Evolutionary conservation across 2,888 invertebrate species (phyloP), one percentile per base, ranked within the genome.

Genomic region (Pseudeuparius sepicola): DNA sequence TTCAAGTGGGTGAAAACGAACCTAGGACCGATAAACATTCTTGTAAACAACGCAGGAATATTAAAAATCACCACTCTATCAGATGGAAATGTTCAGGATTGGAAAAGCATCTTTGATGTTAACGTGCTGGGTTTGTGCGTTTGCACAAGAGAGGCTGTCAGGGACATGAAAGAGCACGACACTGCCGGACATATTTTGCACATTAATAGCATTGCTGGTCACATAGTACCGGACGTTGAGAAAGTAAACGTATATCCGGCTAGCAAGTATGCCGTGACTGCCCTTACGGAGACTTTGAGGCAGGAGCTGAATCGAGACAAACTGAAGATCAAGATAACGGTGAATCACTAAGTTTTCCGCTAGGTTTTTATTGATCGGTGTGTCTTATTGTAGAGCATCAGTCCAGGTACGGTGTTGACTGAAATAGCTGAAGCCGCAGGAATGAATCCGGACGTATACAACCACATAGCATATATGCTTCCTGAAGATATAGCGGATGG

Each of bases 31-130:
- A 37, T 54, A 5, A 41, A 48, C 25, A 46, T 54, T 31, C 35
- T 54, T 9, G 39, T 54, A 20, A 54, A 52, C 35, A 54, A 50
- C 36, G 54, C 54, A 12, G 52, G 52, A 2, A 15, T 52, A 4
- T 31, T 34, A 2, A 34, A 28, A 28, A 34, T 36, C 23, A 41
- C 39, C 2, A 43, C 32, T 2, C 29, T 51, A 9, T 45, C 44
- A 14, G 28, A 43, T 25, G 47, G 47, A 2, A 31, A 35, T 14
- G 31, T 30, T 2, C 13, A 27, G 15, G 11, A 14, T 3, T 42
- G 42, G 42, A 32, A 25, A 36, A n/a, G n/a, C n/a, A n/a, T n/a
- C n/a, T 43, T 42, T 27, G 46, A 50, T 15, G 45, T 48, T 2
- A 50, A 49, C 35, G 43, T 50, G 9, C 33, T 50, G 13, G 48